Conservation (phyloP, 2,113 vertebrate genomes). For the Dasyurus viverrinus region DNA sequence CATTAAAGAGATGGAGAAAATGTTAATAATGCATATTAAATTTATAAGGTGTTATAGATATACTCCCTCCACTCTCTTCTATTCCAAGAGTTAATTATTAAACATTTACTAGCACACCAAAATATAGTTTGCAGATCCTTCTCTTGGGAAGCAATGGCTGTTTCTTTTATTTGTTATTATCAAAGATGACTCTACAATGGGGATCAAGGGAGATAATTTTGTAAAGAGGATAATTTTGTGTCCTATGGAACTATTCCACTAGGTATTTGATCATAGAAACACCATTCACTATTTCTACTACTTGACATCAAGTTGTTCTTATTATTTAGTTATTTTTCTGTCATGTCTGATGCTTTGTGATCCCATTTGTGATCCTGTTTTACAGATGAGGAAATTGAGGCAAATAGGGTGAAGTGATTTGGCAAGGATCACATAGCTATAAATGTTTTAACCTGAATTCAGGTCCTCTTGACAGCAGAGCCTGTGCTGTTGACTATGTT, state of each 20-base stretch:
- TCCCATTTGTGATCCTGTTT: too few species aligned
- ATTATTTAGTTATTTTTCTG: too few species aligned
- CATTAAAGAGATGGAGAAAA: background rate
- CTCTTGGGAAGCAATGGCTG: background rate
- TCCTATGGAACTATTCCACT: background rate
- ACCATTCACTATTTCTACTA: background rate
- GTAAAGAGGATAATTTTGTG: background rate
- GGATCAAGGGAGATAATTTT: background rate
- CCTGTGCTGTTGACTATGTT: too few species aligned
- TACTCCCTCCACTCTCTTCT: fast-evolving
- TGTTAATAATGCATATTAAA: background rate
- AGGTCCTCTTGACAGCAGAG: too few species aligned
- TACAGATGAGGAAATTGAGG: too few species aligned
- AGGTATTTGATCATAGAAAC: background rate
- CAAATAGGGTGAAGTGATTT: too few species aligned
- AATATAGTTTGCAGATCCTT: background rate
- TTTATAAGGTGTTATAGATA: background rate
- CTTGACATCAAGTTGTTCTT: background rate
- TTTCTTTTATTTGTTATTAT: constrained; percentile 1
- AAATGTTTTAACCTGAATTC: too few species aligned
- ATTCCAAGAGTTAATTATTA: background rate
- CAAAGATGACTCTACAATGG: background rate
- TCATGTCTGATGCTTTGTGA: too few species aligned
- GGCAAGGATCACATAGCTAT: too few species aligned
- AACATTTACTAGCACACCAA: background rate